Conservation (phyloP, 2,113 vertebrate species). For the Rhegmatorhina hoffmannsi region DNA sequence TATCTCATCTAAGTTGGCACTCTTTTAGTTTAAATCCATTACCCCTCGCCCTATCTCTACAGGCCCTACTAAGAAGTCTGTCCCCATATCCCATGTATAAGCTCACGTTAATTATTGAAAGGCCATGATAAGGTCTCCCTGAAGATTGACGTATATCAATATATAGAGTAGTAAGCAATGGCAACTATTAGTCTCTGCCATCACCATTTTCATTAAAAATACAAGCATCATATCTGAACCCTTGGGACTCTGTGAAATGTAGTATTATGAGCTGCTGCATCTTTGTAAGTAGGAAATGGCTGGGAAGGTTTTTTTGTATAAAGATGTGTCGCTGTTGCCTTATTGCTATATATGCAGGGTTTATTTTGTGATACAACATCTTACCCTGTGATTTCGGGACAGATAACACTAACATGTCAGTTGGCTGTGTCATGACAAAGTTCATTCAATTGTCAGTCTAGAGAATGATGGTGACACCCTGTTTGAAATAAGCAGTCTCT, state of each 20-base stretch:
- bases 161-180: neutral
- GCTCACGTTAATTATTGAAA: neutral
- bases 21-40: neutral
- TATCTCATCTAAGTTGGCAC: accelerated
- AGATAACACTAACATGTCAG: neutral
- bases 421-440: neutral
- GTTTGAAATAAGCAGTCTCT: neutral
- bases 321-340: neutral
- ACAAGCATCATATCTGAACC: neutral
- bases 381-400: neutral
- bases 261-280: neutral
- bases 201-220: neutral
- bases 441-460: neutral
- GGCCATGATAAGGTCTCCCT: accelerated
- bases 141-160: neutral
- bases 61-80: neutral
- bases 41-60: accelerated
- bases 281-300: neutral
- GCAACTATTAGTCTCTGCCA: neutral
- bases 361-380: neutral
- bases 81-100: neutral
- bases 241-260: neutral
- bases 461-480: neutral
- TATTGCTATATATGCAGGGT: neutral
- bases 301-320: neutral